phyloP scores from a whole-genome alignment of 2,797 vertebrate genomes.

The Falco naumanni region DNA sequence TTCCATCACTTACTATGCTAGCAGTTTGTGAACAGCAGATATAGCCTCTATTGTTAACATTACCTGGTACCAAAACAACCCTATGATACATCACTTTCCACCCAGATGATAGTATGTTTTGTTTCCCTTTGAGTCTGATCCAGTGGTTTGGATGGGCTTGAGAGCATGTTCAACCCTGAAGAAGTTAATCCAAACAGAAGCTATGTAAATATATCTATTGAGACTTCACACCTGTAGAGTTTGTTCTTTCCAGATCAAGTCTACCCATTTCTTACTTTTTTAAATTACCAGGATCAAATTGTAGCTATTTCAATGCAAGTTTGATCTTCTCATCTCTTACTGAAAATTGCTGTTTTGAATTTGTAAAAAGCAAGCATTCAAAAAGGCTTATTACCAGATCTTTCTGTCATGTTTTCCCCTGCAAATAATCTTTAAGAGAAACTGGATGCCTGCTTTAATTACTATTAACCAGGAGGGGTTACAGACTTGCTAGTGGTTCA shows the following conservation, averaged over 20 bases:
- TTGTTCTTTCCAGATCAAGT: neutral
- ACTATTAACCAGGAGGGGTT: neutral
- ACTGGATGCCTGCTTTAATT: neutral
- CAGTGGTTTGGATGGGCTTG: neutral
- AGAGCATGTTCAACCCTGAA: neutral
- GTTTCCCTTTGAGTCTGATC: neutral
- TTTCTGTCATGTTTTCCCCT: neutral
- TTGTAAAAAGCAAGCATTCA: neutral
- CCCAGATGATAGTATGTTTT: neutral
- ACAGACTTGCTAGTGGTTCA: neutral
- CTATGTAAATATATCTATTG: neutral
- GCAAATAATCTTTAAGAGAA: neutral
- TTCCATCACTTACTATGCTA: neutral
- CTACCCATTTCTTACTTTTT: neutral
- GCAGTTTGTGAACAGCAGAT: neutral
- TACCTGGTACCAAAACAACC: neutral
- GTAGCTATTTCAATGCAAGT: neutral
- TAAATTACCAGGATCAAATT: neutral
- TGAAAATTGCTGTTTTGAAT: neutral
- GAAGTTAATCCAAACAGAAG: neutral
- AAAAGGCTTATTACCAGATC: neutral
- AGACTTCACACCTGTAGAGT: neutral
- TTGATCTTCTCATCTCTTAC: neutral
- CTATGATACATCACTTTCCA: neutral
- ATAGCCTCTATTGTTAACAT: neutral